A percentile compares a stretch with the other conserved stretches of the same genome.
Conservation (phyloP, 1,140 invertebrate species). For the Drosophila oshimai region DNA sequence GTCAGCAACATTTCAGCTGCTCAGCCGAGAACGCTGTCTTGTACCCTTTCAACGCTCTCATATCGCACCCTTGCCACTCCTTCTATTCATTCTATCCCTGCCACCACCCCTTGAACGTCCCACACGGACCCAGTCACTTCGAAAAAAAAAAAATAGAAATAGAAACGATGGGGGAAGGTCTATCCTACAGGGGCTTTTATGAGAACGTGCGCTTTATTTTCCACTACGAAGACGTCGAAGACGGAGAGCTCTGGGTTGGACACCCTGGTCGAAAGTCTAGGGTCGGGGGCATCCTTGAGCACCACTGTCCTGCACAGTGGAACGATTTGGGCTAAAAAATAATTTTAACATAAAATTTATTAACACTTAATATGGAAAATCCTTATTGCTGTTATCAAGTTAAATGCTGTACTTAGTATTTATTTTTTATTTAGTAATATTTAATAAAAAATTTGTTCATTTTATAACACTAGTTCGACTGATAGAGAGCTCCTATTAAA, state of each 20-base stretch:
- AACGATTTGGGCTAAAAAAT: no score
- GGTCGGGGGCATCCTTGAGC: constrained; percentile 1
- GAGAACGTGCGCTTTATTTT: constrained; percentile 69
- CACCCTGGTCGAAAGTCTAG: background rate
- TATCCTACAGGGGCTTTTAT: constrained; percentile 65
- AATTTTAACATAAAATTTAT: background rate
- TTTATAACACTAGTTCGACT: no score
- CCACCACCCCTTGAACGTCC: background rate
- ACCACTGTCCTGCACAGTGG: constrained; percentile 14
- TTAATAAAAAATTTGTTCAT: no score
- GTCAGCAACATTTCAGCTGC: constrained; percentile 76
- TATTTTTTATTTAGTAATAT: no score
- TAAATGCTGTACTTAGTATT: no score
- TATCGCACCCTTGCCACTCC: constrained; percentile 26
- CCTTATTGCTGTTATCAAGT: background rate
- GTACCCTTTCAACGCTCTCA: constrained; percentile 68
- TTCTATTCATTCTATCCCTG: constrained; percentile 6
- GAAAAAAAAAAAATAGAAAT: constrained; percentile 36
- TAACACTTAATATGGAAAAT: no score
- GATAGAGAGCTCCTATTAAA: no score
- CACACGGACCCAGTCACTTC: constrained; percentile 23
- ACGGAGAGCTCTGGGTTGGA: constrained; percentile 24
- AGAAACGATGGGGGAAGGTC: constrained; percentile 24
- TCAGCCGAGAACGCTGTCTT: constrained; percentile 50
- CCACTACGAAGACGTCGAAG: constrained; percentile 45